Evolutionary conservation across 2,113 vertebrate species (phyloP), one percentile per base, ranked within the genome.

Genomic region (Columba janthina): DNA sequence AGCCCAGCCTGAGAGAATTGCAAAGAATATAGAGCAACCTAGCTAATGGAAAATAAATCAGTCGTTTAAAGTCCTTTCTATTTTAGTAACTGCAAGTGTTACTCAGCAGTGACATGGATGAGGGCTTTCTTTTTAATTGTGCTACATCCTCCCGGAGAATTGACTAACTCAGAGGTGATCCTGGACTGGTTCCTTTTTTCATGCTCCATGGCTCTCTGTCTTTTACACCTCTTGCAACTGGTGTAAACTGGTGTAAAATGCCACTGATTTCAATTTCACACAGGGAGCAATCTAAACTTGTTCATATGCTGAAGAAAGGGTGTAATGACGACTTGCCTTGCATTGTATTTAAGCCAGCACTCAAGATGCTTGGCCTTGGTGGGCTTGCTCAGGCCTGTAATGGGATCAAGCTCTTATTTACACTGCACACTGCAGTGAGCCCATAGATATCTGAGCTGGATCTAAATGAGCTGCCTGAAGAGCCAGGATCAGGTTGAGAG

Each of bases 31-130:
- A 92, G 44, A 83, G 65, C 58, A 80, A 61, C 31, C 38, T 58
- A 83, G 38, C 28, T 90, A 95, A 94, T 72, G 44, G 84, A 93
- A 96, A 96, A 91, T 50, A 95, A 89, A 89, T 94, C 70, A 86
- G 65, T 88, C 4, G 0, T 74, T 94, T 93, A 86, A 89, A 86
- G 62, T 86, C 66, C 70, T 83, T 93, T 95, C 69, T 86, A 6
- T 58, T 95, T 88, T 51, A 94, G 65, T 84, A 82, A 58, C 83
- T 46, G 36, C 42, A 60, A 75, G 28, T 32, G 58, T 48, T 83
- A 71, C 40, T 84, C 48, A 71, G 57, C 72, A 90, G 86, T 76
- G 78, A 64, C 65, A 78, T 3, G 19, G 32, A 38, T 26, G 38
- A 92, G 36, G 34, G 6, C 29, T 18, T 40, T 38, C 20, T 82